Conservation (phyloP, 2,888 invertebrate species). For the Drosophila limbata region DNA sequence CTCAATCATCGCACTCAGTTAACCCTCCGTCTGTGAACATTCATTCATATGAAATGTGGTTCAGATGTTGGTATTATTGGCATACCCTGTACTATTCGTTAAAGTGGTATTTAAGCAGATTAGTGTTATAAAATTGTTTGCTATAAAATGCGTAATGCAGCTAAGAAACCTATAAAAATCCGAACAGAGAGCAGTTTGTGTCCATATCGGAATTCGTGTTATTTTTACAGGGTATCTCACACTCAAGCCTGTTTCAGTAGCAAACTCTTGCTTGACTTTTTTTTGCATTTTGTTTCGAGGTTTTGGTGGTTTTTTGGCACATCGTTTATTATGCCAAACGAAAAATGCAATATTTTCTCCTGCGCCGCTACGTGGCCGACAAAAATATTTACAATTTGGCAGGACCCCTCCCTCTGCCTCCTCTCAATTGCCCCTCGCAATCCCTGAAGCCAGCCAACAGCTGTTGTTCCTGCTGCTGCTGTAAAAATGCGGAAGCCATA, state of each 20-base stretch:
- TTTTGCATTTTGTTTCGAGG: conserved; percentile 37
- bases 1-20: conserved; percentile 20
- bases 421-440: conserved; percentile 1
- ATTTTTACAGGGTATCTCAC: background rate
- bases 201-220: background rate
- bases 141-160: no score
- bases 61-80: conserved; percentile 58
- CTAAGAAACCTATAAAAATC: no score
- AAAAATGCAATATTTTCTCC: conserved; percentile 81
- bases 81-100: background rate
- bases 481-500: conserved; percentile 73
- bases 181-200: background rate
- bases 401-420: conserved; percentile 18
- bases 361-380: conserved; percentile 79
- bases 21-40: conserved; percentile 21
- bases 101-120: background rate
- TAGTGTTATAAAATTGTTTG: background rate
- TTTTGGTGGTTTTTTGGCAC: conserved; percentile 81
- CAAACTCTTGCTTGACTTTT: background rate
- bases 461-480: conserved; percentile 52
- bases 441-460: conserved; percentile 51
- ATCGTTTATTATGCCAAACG: conserved; percentile 84
- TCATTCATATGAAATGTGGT: conserved; percentile 40
- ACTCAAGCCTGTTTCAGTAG: background rate
- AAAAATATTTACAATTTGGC: conserved; percentile 80